phyloP scores from a whole-genome alignment of 37 sponge, comb jelly and placozoan species.

The Diacarnus erythraeanus region DNA sequence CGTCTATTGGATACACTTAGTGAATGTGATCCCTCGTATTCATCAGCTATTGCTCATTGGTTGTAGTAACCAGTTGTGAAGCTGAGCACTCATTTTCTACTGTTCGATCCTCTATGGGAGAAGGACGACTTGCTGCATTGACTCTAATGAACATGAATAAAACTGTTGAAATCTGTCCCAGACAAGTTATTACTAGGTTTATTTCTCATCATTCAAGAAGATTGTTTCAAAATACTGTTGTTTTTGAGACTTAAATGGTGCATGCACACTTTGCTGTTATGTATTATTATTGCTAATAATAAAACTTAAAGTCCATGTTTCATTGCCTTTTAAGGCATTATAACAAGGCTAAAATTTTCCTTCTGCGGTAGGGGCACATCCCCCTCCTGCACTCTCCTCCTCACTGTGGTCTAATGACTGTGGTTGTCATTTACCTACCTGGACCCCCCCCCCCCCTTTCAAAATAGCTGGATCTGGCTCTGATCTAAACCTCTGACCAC shows the following conservation, averaged over 20 bases:
- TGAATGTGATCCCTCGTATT: no score
- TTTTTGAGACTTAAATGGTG: no score
- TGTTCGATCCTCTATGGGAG: background rate
- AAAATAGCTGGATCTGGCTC: background rate
- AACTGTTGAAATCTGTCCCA: background rate
- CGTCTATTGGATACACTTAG: no score
- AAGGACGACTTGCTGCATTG: background rate
- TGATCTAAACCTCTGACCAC: no score
- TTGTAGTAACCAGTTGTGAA: background rate
- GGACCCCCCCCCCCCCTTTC: background rate
- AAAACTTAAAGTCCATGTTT: no score
- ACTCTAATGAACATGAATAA: background rate
- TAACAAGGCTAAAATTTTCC: no score
- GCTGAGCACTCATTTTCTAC: background rate
- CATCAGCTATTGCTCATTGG: no score
- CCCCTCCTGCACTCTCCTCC: no score
- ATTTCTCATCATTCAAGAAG: background rate
- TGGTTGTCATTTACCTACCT: no score
- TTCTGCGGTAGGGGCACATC: background rate
- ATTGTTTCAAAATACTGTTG: background rate
- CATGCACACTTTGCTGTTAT: background rate
- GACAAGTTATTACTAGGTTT: background rate
- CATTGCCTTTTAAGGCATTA: no score
- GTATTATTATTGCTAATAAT: no score
- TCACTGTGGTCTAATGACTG: no score